Percentiles rank a stretch among this genome's conserved stretches.
These are phyloP conservation scores for Heliopora coerulea DNA, from an alignment of 92 coral and sea anemone species.

Conservation along the genomic window DNA sequence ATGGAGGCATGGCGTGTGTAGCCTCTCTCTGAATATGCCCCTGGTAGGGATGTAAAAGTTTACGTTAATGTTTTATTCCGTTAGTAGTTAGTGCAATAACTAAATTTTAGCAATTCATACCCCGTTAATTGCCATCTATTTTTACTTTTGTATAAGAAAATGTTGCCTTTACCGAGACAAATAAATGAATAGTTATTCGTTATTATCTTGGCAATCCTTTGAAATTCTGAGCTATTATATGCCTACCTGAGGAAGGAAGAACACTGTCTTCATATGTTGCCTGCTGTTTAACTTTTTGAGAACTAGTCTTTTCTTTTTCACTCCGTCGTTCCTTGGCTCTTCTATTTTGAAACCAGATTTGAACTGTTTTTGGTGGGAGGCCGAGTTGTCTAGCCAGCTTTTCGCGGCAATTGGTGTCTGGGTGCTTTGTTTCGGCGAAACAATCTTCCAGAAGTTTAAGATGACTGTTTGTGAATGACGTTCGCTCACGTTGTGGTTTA, in stretches of 20 bases:
- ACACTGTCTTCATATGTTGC: neutral
- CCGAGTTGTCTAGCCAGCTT: conserved; percentile 29
- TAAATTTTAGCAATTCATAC: no score
- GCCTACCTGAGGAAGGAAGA: neutral
- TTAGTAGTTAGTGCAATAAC: no score
- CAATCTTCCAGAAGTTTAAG: conserved; percentile 22
- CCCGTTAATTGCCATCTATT: no score
- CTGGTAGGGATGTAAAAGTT: no score
- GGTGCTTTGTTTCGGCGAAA: conserved; percentile 20
- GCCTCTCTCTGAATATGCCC: no score
- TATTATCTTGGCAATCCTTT: no score
- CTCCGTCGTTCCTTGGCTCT: conserved; percentile 9
- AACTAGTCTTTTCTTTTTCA: neutral
- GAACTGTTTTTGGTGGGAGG: conserved; percentile 24
- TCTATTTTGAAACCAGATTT: conserved; percentile 41
- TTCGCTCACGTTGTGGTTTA: conserved; percentile 33
- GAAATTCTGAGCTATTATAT: no score
- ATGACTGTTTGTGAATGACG: conserved; percentile 25
- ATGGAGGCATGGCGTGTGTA: no score
- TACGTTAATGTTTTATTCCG: no score
- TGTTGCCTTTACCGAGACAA: no score
- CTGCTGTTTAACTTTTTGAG: neutral
- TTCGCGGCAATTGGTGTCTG: conserved; percentile 20
- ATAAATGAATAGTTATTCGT: no score
- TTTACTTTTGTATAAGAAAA: no score